Evolutionary conservation across 1,140 invertebrate species (phyloP).

Genomic region (Dolichoris vasculosae): DNA sequence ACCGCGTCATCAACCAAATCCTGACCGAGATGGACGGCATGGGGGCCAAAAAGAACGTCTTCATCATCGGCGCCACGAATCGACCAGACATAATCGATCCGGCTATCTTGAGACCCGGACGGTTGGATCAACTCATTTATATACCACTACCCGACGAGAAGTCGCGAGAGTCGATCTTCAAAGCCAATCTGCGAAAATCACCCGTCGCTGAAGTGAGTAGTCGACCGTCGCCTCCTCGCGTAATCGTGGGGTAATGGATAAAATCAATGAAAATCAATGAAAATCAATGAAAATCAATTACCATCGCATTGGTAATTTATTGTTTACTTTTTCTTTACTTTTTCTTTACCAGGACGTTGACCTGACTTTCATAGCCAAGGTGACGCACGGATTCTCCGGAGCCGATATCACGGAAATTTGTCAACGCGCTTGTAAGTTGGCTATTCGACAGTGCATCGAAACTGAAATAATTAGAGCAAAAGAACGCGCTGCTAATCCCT

Average conservation of each 20-base stretch:
- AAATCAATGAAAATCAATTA: no score
- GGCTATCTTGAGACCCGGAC: constrained; percentile 97
- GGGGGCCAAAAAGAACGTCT: constrained; percentile 99
- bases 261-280: no score
- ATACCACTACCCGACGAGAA: constrained; percentile 99
- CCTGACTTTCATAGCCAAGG: constrained; percentile 94
- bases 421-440: constrained; percentile 98
- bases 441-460: constrained; percentile 98
- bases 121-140: constrained; percentile 99
- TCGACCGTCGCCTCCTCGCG: no score
- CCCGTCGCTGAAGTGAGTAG: constrained; percentile 88
- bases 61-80: constrained; percentile 99
- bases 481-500: constrained; percentile 87
- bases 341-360: constrained; percentile 87
- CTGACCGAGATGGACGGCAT: constrained; percentile 99
- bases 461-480: constrained; percentile 93
- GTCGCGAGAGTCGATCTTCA: constrained; percentile 96
- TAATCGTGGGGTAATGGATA: no score
- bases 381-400: constrained; percentile 97
- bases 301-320: no score
- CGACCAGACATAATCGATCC: constrained; percentile 98
- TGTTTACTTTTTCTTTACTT: constrained; percentile 50
- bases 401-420: constrained; percentile 99
- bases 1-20: constrained; percentile 99
- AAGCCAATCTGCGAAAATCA: constrained; percentile 96